phyloP scores from a whole-genome alignment of 2,888 invertebrate species.

The Calliscelio sp. region DNA sequence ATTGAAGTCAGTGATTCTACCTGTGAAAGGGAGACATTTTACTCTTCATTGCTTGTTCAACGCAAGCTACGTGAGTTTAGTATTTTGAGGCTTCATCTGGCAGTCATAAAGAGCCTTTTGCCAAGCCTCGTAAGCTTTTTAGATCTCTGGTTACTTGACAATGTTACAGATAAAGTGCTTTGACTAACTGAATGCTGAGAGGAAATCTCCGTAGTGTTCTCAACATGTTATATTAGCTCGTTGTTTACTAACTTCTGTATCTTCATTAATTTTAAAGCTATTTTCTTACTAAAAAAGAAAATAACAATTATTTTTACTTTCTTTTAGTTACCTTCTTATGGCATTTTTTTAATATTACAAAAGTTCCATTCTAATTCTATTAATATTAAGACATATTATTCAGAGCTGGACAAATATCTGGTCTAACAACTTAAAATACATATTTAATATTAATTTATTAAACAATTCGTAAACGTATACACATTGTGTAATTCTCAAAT shows the following conservation, averaged over 20 bases:
- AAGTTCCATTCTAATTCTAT: too few species aligned
- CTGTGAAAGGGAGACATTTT: conserved; percentile 91
- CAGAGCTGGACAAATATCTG: too few species aligned
- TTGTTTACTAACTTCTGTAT: conserved; percentile 58
- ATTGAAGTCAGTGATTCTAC: conserved; percentile 59
- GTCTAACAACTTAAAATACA: too few species aligned
- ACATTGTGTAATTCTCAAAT: too few species aligned
- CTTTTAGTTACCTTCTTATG: background rate
- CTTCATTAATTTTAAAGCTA: conserved; percentile 59
- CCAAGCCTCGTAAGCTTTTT: conserved; percentile 65
- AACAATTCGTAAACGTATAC: too few species aligned
- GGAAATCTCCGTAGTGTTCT: conserved; percentile 70
- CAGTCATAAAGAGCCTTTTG: conserved; percentile 72
- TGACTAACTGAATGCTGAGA: conserved; percentile 73
- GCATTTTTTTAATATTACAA: background rate
- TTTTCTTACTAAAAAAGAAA: conserved; percentile 61
- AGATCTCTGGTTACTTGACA: conserved; percentile 58
- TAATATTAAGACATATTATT: too few species aligned
- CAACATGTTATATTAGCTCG: conserved; percentile 68
- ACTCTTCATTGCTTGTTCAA: conserved; percentile 85
- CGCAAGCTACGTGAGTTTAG: conserved; percentile 69
- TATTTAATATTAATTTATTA: too few species aligned
- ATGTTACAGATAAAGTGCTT: conserved; percentile 65
- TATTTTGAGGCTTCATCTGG: conserved; percentile 71
- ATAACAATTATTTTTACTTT: conserved; percentile 29